Evolutionary conservation across 2,113 vertebrate genomes (phyloP), one percentile per base, ranked within the genome.

Genomic region (Ceyx cyanopectus): DNA sequence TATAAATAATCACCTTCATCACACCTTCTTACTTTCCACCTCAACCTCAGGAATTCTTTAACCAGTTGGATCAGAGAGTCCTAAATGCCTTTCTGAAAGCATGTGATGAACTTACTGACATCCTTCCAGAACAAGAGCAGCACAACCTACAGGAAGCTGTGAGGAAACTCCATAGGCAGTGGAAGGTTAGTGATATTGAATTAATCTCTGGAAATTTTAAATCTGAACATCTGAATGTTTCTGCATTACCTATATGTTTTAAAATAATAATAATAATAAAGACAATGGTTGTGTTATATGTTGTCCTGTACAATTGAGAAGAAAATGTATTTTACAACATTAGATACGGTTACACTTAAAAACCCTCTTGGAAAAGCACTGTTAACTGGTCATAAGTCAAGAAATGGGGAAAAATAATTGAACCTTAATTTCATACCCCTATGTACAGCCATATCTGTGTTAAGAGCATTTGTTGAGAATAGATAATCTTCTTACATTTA

Each of bases 81-180:
- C 97, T 99, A 77, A 99, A 99, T 9, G 97, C 99, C 32, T 99
- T 99, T 94, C 93, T 99, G 93, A 99, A 99, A 97, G 99, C 99
- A 0, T 99, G 99, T 24, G 99, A 99, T 48, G 99, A 99, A 78
- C 98, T 99, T 86, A 99, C 99, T 2, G 99, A 99, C 97, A 99
- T 99, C 85, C 98, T 99, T 6, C 99, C 99, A 7, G 98, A 99
- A 79, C 98, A 99, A 95, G 99, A 99, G 62, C 99, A 99, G 57
- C 98, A 98, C 70, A 97, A 94, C 26, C 97, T 99, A 32, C 99
- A 99, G 96, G 99, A 99, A 88, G 99, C 99, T 7, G 99, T 99
- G 76, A 97, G 99, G 63, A 98, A 98, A 77, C 98, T 99, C 41
- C 99, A 99, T 83, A 99, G 99, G 69, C 98, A 99, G 82, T 99